A percentile compares a stretch with the other conserved stretches of the same genome.
phyloP scores from a whole-genome alignment of 2,888 invertebrate genomes.

The Agriopis leucophaearia region DNA sequence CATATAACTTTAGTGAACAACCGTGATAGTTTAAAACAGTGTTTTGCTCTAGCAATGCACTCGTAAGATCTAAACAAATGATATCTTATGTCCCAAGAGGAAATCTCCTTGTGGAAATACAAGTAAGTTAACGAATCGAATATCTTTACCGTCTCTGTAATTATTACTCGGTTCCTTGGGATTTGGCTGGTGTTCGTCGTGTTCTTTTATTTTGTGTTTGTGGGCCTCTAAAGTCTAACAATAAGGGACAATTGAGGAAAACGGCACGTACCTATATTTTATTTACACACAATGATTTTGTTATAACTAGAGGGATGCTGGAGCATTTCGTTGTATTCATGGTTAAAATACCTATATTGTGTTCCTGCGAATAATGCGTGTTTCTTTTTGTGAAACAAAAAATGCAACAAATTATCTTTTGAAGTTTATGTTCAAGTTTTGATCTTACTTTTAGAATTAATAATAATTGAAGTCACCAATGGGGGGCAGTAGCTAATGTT shows the following conservation, averaged over 20 bases:
- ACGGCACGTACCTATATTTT: conserved; percentile 6
- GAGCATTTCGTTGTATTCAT: conserved; percentile 12
- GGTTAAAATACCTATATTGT: conserved; percentile 2
- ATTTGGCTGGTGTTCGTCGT: conserved; percentile 18
- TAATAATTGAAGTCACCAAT: too few relatives aligned
- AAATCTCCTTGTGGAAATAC: conserved; percentile 42
- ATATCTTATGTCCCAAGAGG: conserved; percentile 36
- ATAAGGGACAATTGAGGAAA: conserved; percentile 28
- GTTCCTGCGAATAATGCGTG: not conserved
- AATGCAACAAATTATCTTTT: not conserved
- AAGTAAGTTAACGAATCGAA: conserved; percentile 44
- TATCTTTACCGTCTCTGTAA: conserved; percentile 34
- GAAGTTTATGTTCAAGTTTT: not conserved
- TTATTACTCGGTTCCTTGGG: conserved; percentile 15
- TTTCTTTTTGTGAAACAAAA: not conserved
- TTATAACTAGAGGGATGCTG: conserved; percentile 1
- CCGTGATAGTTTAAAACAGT: too few relatives aligned
- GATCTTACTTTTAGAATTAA: too few relatives aligned
- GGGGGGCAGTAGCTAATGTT: too few relatives aligned
- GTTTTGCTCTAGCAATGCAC: conserved; percentile 30
- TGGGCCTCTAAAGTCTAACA: conserved; percentile 21
- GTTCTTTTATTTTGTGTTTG: conserved; percentile 29
- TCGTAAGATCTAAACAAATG: conserved; percentile 30
- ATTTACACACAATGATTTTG: conserved; percentile 15
- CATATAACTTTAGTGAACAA: too few relatives aligned